phyloP scores from a whole-genome alignment of 1,140 invertebrate species.

The Frieseomelitta varia region DNA sequence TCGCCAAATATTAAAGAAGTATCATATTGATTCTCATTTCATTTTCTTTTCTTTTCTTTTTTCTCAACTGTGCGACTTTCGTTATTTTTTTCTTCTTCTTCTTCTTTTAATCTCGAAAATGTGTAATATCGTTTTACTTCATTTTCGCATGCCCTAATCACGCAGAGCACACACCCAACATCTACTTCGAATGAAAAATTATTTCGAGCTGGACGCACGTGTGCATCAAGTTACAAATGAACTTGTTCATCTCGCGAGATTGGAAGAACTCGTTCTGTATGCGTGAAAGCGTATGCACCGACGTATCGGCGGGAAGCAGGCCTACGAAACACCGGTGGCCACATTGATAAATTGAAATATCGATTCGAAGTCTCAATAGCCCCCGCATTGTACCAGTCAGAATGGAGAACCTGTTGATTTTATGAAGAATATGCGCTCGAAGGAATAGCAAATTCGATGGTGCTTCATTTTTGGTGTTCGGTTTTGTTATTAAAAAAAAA shows the following conservation, averaged over 20 bases:
- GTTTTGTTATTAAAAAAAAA: neutral
- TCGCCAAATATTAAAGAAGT: neutral
- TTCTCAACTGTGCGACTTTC: too few species aligned
- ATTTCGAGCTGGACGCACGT: neutral
- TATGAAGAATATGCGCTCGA: neutral
- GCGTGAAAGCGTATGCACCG: conserved; percentile 13
- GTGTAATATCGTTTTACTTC: too few species aligned
- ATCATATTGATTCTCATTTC: neutral
- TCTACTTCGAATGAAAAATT: neutral
- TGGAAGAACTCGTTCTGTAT: conserved; percentile 1
- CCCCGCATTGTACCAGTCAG: conserved; percentile 7
- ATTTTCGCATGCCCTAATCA: too few species aligned
- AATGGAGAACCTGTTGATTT: conserved; percentile 53
- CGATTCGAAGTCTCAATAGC: conserved; percentile 25
- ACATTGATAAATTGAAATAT: conserved; percentile 37
- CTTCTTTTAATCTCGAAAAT: too few species aligned
- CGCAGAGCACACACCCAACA: neutral
- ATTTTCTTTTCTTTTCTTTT: too few species aligned
- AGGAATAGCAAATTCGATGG: neutral
- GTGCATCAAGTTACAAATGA: neutral
- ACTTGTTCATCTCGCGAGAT: conserved; percentile 25
- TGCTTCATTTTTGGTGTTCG: neutral
- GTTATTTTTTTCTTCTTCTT: too few species aligned
- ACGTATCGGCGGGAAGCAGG: neutral
- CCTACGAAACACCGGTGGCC: neutral